A percentile compares a stretch with the other conserved stretches of the same genome.
phyloP scores from a whole-genome alignment of 2,113 vertebrate genomes.

The Sander lucioperca region DNA sequence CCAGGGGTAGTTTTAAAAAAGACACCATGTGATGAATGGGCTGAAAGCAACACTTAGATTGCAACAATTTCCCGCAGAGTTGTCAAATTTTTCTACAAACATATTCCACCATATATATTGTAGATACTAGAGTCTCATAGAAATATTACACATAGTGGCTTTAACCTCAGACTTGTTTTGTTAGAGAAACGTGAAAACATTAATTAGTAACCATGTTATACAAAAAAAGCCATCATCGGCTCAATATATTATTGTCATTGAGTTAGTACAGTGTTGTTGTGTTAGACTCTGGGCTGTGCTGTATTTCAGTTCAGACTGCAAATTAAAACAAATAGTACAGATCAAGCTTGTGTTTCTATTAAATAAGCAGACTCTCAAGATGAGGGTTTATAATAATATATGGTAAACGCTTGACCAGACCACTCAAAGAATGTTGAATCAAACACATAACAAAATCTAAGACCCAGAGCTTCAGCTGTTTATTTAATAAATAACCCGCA shows the following conservation, averaged over 20 bases:
- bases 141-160: background rate
- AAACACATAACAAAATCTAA: slow-evolving; percentile 52
- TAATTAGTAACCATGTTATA: no score
- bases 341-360: slow-evolving; percentile 23
- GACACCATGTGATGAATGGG: no score
- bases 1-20: no score
- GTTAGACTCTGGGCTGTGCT: background rate
- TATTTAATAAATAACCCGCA: slow-evolving; percentile 60
- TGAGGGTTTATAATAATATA: slow-evolving; percentile 52
- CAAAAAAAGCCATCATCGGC: background rate
- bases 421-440: slow-evolving; percentile 49
- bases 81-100: no score
- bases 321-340: slow-evolving; percentile 17
- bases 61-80: no score
- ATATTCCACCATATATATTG: background rate
- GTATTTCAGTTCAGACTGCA: background rate
- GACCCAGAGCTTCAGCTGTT: slow-evolving; percentile 43
- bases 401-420: slow-evolving; percentile 35
- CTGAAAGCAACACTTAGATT: background rate
- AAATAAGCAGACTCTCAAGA: slow-evolving; percentile 32
- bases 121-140: background rate
- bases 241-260: background rate
- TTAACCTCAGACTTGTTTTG: background rate
- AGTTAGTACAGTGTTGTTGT: background rate
- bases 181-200: background rate